Evolutionary conservation across 2,113 vertebrate genomes (phyloP).

Genomic region (Odobenus rosmarus): DNA sequence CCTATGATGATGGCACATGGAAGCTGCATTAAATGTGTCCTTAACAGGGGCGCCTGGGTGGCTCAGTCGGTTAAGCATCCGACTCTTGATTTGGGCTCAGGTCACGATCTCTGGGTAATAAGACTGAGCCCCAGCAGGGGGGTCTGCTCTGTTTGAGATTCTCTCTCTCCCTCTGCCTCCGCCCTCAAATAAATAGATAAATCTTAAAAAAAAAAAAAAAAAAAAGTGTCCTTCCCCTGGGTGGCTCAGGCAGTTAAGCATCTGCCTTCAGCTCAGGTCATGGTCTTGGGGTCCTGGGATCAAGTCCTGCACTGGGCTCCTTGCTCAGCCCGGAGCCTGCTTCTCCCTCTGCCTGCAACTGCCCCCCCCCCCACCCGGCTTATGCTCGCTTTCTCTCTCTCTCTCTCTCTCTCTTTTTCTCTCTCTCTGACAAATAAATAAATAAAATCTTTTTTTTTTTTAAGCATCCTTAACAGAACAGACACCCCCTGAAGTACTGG

Average conservation of each 20-base stretch:
- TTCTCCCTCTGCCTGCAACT: neutral
- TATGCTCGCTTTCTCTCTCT: neutral
- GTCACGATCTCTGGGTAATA: neutral
- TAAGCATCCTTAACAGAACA: neutral
- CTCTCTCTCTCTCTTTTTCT: neutral
- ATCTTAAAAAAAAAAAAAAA: no score
- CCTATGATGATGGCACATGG: no score
- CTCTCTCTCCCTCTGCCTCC: no score
- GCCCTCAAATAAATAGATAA: no score
- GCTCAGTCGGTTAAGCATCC: neutral
- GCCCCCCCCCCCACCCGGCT: neutral
- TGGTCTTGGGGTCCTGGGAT: neutral
- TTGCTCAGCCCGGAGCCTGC: neutral
- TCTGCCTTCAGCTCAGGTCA: neutral
- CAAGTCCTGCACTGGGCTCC: neutral
- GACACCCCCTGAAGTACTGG: accelerated
- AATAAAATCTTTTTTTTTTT: neutral
- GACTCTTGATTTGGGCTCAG: neutral
- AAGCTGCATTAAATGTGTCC: neutral
- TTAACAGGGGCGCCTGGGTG: neutral
- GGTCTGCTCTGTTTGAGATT: no score
- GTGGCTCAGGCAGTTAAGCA: neutral
- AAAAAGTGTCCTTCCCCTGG: neutral
- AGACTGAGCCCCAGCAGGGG: no score
- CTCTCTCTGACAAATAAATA: neutral